Conservation (phyloP, 2,113 vertebrate genomes). For the Pseudopipra pipra region DNA sequence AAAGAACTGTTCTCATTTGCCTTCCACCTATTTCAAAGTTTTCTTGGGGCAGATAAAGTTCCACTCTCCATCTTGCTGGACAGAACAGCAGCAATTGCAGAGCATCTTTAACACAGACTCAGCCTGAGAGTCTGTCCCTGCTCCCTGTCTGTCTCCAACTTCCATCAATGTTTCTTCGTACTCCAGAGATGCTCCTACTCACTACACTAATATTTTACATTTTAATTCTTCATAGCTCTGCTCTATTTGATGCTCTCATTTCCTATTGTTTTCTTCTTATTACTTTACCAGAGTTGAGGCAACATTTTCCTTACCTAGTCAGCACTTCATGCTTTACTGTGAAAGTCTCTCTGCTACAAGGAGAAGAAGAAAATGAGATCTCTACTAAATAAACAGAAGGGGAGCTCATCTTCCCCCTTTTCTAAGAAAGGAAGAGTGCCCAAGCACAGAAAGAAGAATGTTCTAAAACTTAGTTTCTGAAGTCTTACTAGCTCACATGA, state of each 20-base stretch:
- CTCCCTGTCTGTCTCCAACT: not conserved
- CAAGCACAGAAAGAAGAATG: accelerated
- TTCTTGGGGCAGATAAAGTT: not conserved
- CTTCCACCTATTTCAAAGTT: not conserved
- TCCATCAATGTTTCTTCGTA: too few species aligned
- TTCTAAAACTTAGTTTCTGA: not conserved
- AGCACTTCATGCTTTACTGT: not conserved
- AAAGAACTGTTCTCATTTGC: not conserved
- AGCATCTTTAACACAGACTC: not conserved
- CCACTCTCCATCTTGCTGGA: not conserved
- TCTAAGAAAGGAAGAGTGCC: not conserved
- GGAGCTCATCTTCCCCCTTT: not conserved
- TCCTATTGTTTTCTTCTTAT: not conserved
- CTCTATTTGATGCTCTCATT: not conserved
- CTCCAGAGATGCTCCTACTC: not conserved
- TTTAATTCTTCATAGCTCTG: not conserved
- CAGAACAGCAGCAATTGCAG: not conserved
- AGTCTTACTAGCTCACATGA: accelerated
- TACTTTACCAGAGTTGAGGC: not conserved
- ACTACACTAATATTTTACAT: not conserved
- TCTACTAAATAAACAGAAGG: not conserved
- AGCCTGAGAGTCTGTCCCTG: not conserved
- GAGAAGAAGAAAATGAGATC: not conserved
- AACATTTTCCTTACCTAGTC: accelerated
- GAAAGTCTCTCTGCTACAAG: not conserved